Percentiles rank a stretch among this genome's conserved stretches.
phyloP scores from a whole-genome alignment of 2,113 vertebrate genomes.

The Connochaetes taurinus region DNA sequence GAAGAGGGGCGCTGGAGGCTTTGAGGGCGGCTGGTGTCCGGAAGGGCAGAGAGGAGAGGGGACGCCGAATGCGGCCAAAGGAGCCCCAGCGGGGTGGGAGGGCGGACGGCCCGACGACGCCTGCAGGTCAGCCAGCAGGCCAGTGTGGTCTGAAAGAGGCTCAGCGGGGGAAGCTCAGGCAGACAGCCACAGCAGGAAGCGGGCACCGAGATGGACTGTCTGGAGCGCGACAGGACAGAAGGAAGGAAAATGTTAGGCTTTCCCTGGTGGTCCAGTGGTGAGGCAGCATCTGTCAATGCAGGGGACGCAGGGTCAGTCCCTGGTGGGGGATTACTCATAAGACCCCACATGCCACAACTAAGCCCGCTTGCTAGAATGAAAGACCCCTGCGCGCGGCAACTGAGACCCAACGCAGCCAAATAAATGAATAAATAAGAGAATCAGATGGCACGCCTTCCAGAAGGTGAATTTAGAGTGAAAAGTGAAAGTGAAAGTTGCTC shows the following conservation, averaged over 20 bases:
- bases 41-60: not conserved
- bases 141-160: not conserved
- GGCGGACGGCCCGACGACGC: fast-evolving
- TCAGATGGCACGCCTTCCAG: not conserved
- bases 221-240: not conserved
- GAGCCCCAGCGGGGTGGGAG: not conserved
- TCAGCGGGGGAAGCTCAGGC: fast-evolving
- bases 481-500: not conserved
- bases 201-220: not conserved
- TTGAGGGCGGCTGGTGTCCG: too few relatives aligned
- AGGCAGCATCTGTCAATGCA: fast-evolving
- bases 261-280: not conserved
- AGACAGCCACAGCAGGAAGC: not conserved
- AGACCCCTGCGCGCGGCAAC: fast-evolving
- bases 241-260: not conserved
- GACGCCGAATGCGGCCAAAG: fast-evolving
- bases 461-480: not conserved
- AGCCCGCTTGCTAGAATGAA: not conserved
- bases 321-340: not conserved
- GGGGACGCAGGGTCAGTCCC: not conserved
- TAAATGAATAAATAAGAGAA: not conserved
- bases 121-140: not conserved
- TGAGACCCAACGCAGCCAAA: not conserved
- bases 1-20: not conserved
- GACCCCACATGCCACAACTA: not conserved